Evolutionary conservation across 1,140 invertebrate species (phyloP), one percentile per base, ranked within the genome.

Genomic region (Drosophila murphyi): DNA sequence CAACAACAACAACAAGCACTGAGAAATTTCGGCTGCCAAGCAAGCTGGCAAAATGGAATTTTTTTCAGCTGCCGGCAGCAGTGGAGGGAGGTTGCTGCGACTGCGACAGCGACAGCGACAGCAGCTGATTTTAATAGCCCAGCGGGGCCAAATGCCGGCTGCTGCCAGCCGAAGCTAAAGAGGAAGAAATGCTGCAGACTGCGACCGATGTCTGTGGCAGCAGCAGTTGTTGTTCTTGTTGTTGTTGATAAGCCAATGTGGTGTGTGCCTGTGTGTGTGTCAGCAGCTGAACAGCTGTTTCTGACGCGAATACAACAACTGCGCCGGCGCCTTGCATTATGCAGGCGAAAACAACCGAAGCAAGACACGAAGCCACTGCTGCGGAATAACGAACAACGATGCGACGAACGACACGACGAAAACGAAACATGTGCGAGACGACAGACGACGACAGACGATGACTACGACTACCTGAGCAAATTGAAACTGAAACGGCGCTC

Each of bases 111-210:
- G 48, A 65, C 67, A 75, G 60, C 77, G 51, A 54, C 81, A 88
- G 83, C 85, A 88, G 85, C 85, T 88, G 85, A 88, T 88, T 85
- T 88, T 88, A 88, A 88, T 89, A 89, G 85, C 85, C 80, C 83
- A 89, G 80, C 80, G 80, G 77, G 73, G 85, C 82, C 75, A 80
- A 80, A 85, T 76, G 71, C 82, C 78, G 82, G 78, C 82, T 77
- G 74, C 70, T 73, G 57, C 63, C 57, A 56, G 60, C 69, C 77
- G 57, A 79, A 65, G 61, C 32, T 61, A 68, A 64, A 45, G 43
- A 48, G 54, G 65, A 70, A 54, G 61, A 65, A 51, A 50, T 59
- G 62, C 39, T 59, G 62, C 45, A 71, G 69, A 60, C 55, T 76
- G 62, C 61, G 54, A 61, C 56, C 56, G 70, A 70, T 81, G 82